A percentile compares a stretch with the other conserved stretches of the same genome.
These are phyloP conservation scores for Halocynthia aurantium DNA, from an alignment of 23 tunicate species.

Conservation along the genomic window DNA sequence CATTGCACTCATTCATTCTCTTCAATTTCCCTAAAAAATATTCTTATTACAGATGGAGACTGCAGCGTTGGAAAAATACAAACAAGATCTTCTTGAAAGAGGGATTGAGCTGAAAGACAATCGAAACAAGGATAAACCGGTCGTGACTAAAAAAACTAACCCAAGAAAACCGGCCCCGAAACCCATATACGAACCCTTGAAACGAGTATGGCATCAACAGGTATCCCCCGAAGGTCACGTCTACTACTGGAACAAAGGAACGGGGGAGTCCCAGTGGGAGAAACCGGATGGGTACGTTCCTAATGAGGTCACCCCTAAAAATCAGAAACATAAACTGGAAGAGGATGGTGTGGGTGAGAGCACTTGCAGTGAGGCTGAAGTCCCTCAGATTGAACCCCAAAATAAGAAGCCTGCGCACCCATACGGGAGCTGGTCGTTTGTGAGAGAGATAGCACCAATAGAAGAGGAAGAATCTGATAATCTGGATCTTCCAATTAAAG, in stretches of 20 bases:
- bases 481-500: conserved; percentile 5
- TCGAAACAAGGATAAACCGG: background rate
- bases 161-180: background rate
- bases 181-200: background rate
- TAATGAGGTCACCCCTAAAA: background rate
- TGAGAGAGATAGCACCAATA: background rate
- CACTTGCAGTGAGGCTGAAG: background rate
- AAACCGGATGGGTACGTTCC: conserved; percentile 23
- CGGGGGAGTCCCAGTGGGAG: conserved; percentile 19
- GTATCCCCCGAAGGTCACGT: conserved; percentile 12
- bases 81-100: conserved; percentile 4
- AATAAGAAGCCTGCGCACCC: conserved; percentile 12
- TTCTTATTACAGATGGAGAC: background rate
- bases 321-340: background rate
- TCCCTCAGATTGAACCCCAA: background rate
- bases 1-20: too few relatives aligned
- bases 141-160: background rate
- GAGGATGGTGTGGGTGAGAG: conserved; percentile 1
- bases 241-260: conserved; percentile 21
- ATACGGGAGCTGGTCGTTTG: conserved; percentile 8
- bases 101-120: background rate
- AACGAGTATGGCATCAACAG: conserved; percentile 3
- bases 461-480: background rate
- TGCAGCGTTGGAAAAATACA: conserved; percentile 15
- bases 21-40: too few relatives aligned